Percentiles rank a stretch among this genome's conserved stretches.
These are phyloP conservation scores for Sitta europaea DNA, from an alignment of 2,113 vertebrate species.

Conservation along the genomic window DNA sequence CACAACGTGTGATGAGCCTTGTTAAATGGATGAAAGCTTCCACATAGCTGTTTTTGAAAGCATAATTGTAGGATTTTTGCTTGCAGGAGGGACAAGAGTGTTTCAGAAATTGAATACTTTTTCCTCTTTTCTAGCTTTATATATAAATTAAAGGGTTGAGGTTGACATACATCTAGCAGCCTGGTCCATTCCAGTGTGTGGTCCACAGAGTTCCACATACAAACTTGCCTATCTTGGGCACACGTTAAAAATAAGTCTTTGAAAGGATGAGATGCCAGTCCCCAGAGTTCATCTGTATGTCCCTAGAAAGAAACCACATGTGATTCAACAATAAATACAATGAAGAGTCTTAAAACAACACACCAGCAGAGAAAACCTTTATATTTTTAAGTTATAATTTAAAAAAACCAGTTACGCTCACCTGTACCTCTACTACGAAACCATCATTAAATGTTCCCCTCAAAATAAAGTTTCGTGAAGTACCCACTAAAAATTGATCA, in stretches of 20 bases:
- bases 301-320: slow-evolving; percentile 75
- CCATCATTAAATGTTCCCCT: slow-evolving; percentile 94
- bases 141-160: background rate
- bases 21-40: background rate
- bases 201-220: slow-evolving; percentile 88
- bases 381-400: background rate
- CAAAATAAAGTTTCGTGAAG: slow-evolving; percentile 93
- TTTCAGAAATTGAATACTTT: background rate
- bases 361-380: background rate
- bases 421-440: slow-evolving; percentile 94
- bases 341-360: background rate
- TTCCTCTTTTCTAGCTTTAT: background rate
- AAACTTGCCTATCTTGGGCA: slow-evolving; percentile 94
- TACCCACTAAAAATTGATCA: slow-evolving; percentile 92
- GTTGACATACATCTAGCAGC: slow-evolving; percentile 83
- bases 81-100: background rate
- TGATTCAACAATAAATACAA: background rate
- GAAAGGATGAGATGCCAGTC: slow-evolving; percentile 92
- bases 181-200: slow-evolving; percentile 94
- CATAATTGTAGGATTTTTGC: background rate
- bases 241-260: slow-evolving; percentile 90
- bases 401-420: slow-evolving; percentile 39
- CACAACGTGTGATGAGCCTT: background rate
- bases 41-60: background rate
- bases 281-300: slow-evolving; percentile 98